Conservation (phyloP, 2,888 invertebrate species). For the Steromphala cineraria region DNA sequence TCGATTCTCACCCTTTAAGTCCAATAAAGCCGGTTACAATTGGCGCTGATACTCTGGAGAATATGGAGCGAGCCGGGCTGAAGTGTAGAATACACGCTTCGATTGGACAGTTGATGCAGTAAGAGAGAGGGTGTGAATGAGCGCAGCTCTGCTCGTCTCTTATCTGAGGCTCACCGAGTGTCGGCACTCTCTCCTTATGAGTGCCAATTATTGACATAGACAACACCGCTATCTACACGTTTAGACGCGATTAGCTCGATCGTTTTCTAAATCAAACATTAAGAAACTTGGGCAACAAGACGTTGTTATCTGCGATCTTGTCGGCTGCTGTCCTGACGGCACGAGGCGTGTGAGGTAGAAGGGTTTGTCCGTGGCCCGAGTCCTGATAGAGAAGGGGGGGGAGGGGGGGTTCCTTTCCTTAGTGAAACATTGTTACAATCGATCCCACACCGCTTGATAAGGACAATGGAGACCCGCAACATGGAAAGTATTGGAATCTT, state of each 20-base stretch:
- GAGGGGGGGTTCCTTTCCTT: neutral
- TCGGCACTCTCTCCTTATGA: too few species aligned
- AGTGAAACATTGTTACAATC: slow-evolving; percentile 7
- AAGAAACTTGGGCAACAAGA: neutral
- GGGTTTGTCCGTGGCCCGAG: neutral
- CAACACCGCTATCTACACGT: slow-evolving; percentile 4
- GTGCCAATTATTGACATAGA: neutral
- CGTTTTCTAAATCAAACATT: slow-evolving; percentile 4
- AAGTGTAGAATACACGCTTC: too few species aligned
- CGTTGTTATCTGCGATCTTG: neutral
- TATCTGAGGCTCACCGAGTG: too few species aligned
- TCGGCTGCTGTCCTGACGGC: neutral
- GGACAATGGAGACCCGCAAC: neutral
- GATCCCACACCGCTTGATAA: neutral
- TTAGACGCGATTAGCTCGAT: neutral
- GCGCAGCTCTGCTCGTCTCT: too few species aligned
- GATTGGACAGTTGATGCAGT: too few species aligned
- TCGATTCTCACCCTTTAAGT: too few species aligned
- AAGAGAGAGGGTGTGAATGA: too few species aligned
- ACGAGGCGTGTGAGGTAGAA: neutral
- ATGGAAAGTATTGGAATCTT: neutral
- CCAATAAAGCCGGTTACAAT: too few species aligned
- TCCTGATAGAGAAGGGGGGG: neutral
- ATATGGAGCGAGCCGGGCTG: too few species aligned
- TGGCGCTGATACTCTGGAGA: too few species aligned